Evolutionary conservation across 2,113 vertebrate species (phyloP).

Genomic region (Peromyscus polionotus): DNA sequence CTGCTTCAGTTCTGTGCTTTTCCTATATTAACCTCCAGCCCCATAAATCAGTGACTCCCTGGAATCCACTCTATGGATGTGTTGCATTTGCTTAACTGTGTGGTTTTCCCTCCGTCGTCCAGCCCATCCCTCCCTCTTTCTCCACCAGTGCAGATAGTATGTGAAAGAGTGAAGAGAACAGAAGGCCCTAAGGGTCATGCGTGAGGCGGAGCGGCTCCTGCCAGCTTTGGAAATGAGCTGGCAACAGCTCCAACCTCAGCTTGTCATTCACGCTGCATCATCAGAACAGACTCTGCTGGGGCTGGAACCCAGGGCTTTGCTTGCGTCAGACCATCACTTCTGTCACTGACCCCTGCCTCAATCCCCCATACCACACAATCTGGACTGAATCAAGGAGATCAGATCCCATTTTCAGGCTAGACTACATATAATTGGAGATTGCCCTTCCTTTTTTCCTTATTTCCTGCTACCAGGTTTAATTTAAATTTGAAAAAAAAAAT

Average conservation of each 20-base stretch:
- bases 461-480: neutral
- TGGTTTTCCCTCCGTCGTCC: neutral
- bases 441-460: neutral
- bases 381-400: neutral
- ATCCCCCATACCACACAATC: neutral
- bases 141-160: neutral
- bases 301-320: too few relatives aligned
- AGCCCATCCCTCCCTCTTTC: rapidly evolving
- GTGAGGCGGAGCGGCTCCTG: neutral
- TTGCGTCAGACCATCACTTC: neutral
- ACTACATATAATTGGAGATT: neutral
- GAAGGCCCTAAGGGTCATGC: neutral
- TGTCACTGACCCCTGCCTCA: neutral
- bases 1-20: neutral
- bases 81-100: neutral
- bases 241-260: too few relatives aligned
- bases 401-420: neutral
- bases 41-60: neutral
- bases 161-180: neutral
- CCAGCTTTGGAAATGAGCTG: neutral
- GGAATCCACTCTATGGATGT: neutral
- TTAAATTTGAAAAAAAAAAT: neutral
- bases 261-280: too few relatives aligned
- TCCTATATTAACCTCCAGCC: neutral
- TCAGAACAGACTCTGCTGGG: neutral